These are phyloP conservation scores for Chymomyza fuscimana DNA, from an alignment of 2,888 invertebrate genomes.

Conservation along the genomic window DNA sequence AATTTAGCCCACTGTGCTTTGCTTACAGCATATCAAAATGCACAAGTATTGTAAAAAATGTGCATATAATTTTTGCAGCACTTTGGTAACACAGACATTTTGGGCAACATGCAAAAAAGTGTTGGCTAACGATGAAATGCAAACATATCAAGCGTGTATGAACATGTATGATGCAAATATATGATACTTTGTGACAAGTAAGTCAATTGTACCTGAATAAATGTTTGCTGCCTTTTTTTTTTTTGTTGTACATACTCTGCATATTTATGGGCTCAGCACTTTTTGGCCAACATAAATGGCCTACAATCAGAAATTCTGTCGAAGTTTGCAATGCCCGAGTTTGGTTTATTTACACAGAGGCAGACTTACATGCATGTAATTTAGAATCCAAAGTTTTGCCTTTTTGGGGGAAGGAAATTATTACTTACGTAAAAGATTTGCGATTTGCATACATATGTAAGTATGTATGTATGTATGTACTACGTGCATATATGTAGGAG, in stretches of 20 bases:
- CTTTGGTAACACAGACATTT: too few species aligned
- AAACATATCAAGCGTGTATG: too few species aligned
- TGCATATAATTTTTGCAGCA: too few species aligned
- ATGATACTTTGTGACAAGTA: too few species aligned
- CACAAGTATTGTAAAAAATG: too few species aligned
- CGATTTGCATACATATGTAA: conserved; percentile 14
- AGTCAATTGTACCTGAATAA: too few species aligned
- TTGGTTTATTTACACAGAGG: too few species aligned
- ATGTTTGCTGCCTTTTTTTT: background rate
- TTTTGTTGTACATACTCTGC: background rate
- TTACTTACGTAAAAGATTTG: conserved; percentile 73
- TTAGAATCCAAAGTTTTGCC: conserved; percentile 52
- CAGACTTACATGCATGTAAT: conserved; percentile 36
- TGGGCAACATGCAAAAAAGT: too few species aligned
- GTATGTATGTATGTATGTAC: conserved; percentile 42
- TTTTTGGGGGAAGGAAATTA: conserved; percentile 64
- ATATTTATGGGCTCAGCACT: background rate
- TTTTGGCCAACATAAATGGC: background rate
- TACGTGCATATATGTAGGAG: conserved; percentile 1
- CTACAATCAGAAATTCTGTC: background rate
- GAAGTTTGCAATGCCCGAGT: background rate
- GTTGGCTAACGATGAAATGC: too few species aligned
- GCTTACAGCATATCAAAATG: too few species aligned
- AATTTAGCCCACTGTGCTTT: too few species aligned
- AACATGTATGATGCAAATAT: too few species aligned